Evolutionary conservation across 2,888 invertebrate genomes (phyloP).

Genomic region (Eristalis pertinax): DNA sequence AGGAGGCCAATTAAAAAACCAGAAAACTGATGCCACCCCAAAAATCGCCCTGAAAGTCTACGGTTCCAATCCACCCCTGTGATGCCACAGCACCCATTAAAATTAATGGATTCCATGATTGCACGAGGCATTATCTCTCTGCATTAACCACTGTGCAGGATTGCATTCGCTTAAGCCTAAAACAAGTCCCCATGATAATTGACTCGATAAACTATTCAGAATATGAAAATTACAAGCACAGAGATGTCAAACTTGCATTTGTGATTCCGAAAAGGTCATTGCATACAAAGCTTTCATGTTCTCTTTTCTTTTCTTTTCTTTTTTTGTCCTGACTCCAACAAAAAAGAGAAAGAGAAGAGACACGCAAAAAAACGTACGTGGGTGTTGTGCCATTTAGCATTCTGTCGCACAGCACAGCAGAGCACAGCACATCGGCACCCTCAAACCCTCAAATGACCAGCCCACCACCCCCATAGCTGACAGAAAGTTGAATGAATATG

Average conservation of each 20-base stretch:
- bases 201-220: conserved; percentile 57
- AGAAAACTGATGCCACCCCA: background rate
- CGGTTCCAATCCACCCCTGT: conserved; percentile 23
- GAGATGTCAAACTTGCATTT: conserved; percentile 48
- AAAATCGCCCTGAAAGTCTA: background rate
- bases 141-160: conserved; percentile 10
- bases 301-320: background rate
- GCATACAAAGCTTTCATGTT: conserved; percentile 41
- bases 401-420: conserved; percentile 1
- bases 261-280: conserved; percentile 61
- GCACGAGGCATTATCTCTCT: conserved; percentile 1
- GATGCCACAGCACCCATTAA: conserved; percentile 3
- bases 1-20: background rate
- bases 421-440: background rate
- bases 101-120: background rate
- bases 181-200: conserved; percentile 53
- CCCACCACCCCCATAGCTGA: conserved; percentile 19
- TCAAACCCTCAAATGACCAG: background rate
- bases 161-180: conserved; percentile 31
- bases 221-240: conserved; percentile 35
- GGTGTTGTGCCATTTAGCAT: conserved; percentile 43
- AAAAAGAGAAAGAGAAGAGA: background rate
- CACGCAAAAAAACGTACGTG: background rate
- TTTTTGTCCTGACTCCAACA: background rate
- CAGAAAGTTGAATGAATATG: conserved; percentile 68